Base-by-base conservation (phyloP, 1,140 invertebrate species). In the Cydia amplana region DNA sequence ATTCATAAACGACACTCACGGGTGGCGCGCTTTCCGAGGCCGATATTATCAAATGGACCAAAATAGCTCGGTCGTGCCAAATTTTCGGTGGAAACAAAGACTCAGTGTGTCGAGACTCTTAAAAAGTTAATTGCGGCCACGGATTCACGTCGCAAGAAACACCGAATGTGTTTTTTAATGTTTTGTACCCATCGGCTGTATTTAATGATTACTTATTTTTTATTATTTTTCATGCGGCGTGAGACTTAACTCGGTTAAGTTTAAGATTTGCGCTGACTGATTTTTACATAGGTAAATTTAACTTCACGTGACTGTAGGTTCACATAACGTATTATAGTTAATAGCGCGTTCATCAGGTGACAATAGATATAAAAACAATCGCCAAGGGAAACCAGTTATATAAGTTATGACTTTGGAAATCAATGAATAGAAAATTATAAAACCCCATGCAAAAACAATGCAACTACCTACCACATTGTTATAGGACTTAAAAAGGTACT, bases 81-180 rank as follows among this genome's bases (percentile, higher is more conserved):
- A 70, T 70, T 70, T 70, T 70, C 28, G 65, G n/a, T 36, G 65
- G 32, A 70, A 70, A 70, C 65, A 70, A 70, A 70, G 65, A 70
- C 28, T 36, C 65, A 7, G 65, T 70, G 65, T 70, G 43, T 70
- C 64, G n/a, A 70, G 28, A 18, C 65, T 65, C 23, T 70, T 70
- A 70, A 70, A 70, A 70, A 70, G 65, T 70, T 70, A 70, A 70
- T 70, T 70, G 65, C 28, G 43, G 28, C 65, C 32, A 28, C 32
- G 65, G 65, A 36, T 70, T 36, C 65, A 18, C 32, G 18, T 36
- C 65, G 65, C 23, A 36, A 70, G 65, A 70, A 36, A 70, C 25
- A 32, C 65, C 64, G 10, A 70, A 70, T 70, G 32, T 70, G 32
- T 70, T 70, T 40, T 70, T 40, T 40, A n/a, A 60, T 43, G 65